These are phyloP conservation scores for Anarsia innoxiella DNA, from an alignment of 2,888 invertebrate genomes.

Conservation along the genomic window DNA sequence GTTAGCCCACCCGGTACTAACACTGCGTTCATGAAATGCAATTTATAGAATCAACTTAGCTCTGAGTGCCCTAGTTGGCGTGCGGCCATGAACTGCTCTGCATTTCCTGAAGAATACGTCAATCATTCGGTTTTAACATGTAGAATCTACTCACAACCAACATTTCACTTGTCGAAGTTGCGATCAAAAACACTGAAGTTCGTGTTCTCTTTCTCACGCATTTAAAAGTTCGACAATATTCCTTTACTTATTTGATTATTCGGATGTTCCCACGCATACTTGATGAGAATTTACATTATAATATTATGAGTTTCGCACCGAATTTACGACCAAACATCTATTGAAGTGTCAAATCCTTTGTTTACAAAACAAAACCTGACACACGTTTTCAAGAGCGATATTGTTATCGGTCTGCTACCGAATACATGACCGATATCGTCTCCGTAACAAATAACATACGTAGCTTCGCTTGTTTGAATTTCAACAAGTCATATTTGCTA, in stretches of 20 bases:
- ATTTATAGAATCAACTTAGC: conserved; percentile 6
- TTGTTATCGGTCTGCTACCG: conserved; percentile 26
- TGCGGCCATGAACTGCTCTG: conserved; percentile 7
- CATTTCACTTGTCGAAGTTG: not conserved
- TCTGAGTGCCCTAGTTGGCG: conserved; percentile 12
- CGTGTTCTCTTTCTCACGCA: too few relatives aligned
- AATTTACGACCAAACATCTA: conserved; percentile 2
- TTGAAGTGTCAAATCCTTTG: conserved; percentile 13
- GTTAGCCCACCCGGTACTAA: too few relatives aligned
- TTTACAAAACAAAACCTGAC: conserved; percentile 31
- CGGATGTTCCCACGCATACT: not conserved
- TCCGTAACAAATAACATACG: conserved; percentile 18
- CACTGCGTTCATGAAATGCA: too few relatives aligned
- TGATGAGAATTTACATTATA: not conserved
- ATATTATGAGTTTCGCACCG: conserved; percentile 6
- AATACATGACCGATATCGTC: conserved; percentile 32
- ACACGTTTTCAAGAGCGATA: conserved; percentile 23
- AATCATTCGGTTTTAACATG: not conserved
- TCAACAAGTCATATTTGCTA: conserved; percentile 1
- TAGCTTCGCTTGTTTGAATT: not conserved
- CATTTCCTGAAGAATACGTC: conserved; percentile 6
- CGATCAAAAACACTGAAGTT: too few relatives aligned
- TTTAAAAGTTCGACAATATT: too few relatives aligned
- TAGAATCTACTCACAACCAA: not conserved
- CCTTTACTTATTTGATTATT: not conserved